Base-by-base conservation (phyloP, 2,797 vertebrate genomes). In the Karalla daura region DNA sequence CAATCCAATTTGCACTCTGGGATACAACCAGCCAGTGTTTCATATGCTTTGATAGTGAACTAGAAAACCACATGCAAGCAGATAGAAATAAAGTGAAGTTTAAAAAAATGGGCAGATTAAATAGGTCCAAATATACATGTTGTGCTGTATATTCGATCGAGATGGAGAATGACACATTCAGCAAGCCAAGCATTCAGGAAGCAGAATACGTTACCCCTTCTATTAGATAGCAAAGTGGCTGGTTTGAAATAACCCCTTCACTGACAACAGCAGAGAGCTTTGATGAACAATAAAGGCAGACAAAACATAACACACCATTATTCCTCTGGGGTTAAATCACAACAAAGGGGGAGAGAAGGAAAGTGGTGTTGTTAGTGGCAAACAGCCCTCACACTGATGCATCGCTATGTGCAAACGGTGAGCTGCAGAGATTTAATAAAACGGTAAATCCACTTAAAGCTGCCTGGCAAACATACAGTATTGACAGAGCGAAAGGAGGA, bases 191-290 rank as follows among this genome's bases (percentile, higher is more conserved):
- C 91, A 92, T 90, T 85, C 80, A 58, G 81, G 84, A 89, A 83
- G 80, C 67, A 86, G 68, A 89, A 91, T 93, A 92, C 91, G 76
- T 93, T 93, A 94, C 91, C 93, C 85, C 79, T 86, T 84, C 88
- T 81, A 84, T 91, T 51, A 93, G 88, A 91, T 65, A 92, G 84
- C 82, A 90, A 87, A 89, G 88, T 54, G 74, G 90, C 52, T 81
- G 89, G 81, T 89, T 88, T 93, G 90, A 86, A 85, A 85, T 88
- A 91, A 93, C 73, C 80, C 84, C 80, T 86, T 88, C 85, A 88
- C 84, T 92, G 87, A 93, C 83, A 91, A 91, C 85, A 87, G 85
- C 84, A 78, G 89, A 84, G 83, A 80, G 85, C 86, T 83, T 89
- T 80, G 78, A 88, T 83, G 70, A 80, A 84, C 84, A 80, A 86